Percentiles rank a stretch among this genome's conserved stretches.
Evolutionary conservation across 2,888 invertebrate genomes (phyloP).

Genomic region (Actias luna): DNA sequence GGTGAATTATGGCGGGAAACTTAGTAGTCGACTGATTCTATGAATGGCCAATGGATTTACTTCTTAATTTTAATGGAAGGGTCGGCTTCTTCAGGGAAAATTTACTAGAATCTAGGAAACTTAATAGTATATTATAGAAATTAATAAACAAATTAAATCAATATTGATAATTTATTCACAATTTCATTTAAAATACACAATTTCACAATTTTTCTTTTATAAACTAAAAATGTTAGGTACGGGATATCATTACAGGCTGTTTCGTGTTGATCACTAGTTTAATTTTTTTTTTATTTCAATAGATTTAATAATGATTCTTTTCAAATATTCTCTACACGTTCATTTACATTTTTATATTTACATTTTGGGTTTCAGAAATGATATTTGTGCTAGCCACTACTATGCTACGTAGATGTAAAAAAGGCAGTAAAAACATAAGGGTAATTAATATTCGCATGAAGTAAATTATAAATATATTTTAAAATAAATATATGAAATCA

Average conservation of each 20-base stretch:
- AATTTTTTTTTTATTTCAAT: constrained; percentile 57
- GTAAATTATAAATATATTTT: constrained; percentile 15
- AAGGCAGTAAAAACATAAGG: neutral
- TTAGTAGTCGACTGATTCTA: constrained; percentile 63
- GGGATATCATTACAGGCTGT: constrained; percentile 73
- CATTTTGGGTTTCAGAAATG: constrained; percentile 52
- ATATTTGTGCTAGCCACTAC: constrained; percentile 48
- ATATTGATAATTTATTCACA: constrained; percentile 82
- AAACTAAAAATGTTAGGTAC: constrained; percentile 80
- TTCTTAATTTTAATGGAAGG: constrained; percentile 56
- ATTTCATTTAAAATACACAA: constrained; percentile 82
- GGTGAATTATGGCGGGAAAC: constrained; percentile 71
- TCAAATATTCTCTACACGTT: constrained; percentile 57
- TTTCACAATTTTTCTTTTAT: constrained; percentile 78
- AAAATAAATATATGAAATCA: constrained; percentile 14
- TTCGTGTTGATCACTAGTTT: constrained; percentile 71
- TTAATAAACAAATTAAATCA: constrained; percentile 55
- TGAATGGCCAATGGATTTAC: constrained; percentile 72
- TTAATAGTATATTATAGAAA: neutral
- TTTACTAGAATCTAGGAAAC: neutral
- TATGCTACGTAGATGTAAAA: neutral
- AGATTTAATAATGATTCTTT: constrained; percentile 51
- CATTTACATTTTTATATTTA: constrained; percentile 56
- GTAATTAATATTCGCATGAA: constrained; percentile 10
- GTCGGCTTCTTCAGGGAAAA: constrained; percentile 20